Conservation (phyloP, 1,140 invertebrate species). For the Drosophila ficusphila region DNA sequence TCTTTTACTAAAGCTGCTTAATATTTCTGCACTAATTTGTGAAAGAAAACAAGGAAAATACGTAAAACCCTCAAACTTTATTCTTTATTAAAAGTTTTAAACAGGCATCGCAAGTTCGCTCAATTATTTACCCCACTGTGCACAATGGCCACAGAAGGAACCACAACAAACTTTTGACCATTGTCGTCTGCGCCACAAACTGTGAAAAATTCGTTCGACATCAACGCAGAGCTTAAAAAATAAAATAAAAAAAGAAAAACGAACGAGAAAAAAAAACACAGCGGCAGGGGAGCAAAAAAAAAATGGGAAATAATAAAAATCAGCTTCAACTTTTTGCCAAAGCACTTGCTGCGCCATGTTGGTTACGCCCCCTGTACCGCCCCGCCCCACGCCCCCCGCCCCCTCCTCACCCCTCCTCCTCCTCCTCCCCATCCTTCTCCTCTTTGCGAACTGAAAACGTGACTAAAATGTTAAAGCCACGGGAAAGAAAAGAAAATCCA, state of each 20-base stretch:
- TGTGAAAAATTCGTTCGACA: slow-evolving; percentile 79
- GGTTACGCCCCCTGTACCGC: slow-evolving; percentile 55
- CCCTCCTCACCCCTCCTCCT: neutral
- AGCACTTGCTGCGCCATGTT: slow-evolving; percentile 78
- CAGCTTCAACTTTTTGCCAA: slow-evolving; percentile 56
- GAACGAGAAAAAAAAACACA: neutral
- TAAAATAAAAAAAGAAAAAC: slow-evolving; percentile 19
- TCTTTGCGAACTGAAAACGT: slow-evolving; percentile 64
- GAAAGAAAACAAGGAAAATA: too few relatives aligned
- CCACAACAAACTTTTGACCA: slow-evolving; percentile 41
- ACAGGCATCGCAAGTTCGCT: neutral
- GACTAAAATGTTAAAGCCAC: slow-evolving; percentile 78
- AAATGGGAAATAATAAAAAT: slow-evolving; percentile 66
- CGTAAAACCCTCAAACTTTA: neutral
- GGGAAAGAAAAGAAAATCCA: slow-evolving; percentile 63
- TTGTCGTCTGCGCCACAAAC: slow-evolving; percentile 52
- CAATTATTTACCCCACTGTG: slow-evolving; percentile 10
- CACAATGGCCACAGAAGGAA: slow-evolving; percentile 37
- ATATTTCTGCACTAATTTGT: too few relatives aligned
- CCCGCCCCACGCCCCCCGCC: neutral
- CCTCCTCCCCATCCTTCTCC: neutral
- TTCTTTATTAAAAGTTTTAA: neutral
- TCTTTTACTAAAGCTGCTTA: too few relatives aligned
- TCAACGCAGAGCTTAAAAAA: slow-evolving; percentile 38
- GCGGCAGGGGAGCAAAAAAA: slow-evolving; percentile 10